phyloP scores from a whole-genome alignment of 2,113 vertebrate genomes.

The Glaucidium brasilianum region DNA sequence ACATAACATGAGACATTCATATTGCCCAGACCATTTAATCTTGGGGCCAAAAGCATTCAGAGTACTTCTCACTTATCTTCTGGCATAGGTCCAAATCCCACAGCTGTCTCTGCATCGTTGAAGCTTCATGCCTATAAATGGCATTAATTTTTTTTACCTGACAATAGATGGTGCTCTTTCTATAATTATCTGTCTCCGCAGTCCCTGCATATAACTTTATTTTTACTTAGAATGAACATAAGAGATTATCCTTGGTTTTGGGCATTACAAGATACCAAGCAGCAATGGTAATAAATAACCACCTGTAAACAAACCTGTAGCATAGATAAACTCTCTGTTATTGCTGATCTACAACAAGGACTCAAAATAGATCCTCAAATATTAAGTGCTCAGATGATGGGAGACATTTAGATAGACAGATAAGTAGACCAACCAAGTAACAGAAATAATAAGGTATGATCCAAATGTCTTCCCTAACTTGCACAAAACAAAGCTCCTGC shows the following conservation, averaged over 20 bases:
- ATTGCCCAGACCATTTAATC: background rate
- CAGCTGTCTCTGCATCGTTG: background rate
- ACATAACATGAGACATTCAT: background rate
- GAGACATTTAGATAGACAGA: background rate
- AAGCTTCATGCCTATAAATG: background rate
- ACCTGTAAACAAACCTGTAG: background rate
- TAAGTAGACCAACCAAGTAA: background rate
- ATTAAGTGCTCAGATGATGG: background rate
- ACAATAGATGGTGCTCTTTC: constrained; percentile 63
- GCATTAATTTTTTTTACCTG: background rate
- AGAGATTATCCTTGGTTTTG: background rate
- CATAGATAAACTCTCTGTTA: background rate
- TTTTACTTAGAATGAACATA: background rate
- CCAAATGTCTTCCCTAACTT: background rate
- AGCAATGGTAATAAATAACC: background rate
- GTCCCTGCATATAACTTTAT: background rate
- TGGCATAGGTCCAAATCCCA: background rate
- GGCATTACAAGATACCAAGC: background rate
- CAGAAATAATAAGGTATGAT: background rate
- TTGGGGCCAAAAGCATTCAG: background rate
- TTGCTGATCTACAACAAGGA: background rate
- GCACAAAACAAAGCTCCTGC: background rate
- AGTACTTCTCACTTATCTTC: background rate
- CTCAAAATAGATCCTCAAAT: background rate
- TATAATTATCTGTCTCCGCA: background rate